These are phyloP conservation scores for Notolepis coatsorum DNA, from an alignment of 2,797 vertebrate genomes.

Conservation along the genomic window DNA sequence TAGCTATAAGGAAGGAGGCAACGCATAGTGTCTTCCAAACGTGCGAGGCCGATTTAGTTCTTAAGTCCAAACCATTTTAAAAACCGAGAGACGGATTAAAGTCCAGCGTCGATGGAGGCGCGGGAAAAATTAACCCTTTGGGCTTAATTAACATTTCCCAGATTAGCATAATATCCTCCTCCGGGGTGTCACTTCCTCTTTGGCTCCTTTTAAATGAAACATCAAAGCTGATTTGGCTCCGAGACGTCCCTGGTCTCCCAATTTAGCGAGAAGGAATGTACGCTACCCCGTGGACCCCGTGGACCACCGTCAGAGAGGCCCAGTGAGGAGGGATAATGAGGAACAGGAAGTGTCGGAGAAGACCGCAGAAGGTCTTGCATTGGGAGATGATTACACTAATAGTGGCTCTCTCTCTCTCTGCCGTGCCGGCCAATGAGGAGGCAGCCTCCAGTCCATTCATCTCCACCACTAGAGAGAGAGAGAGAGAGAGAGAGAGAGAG, in stretches of 20 bases:
- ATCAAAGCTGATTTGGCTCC: conserved; percentile 73
- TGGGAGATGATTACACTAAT: conserved; percentile 58
- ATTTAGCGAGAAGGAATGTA: conserved; percentile 65
- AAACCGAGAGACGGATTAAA: conserved; percentile 66
- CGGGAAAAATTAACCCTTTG: conserved; percentile 81
- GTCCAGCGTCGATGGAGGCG: conserved; percentile 59
- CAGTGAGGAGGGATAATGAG: conserved; percentile 50
- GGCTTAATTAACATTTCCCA: conserved; percentile 79
- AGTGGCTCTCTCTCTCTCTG: conserved; percentile 32
- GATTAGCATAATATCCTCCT: conserved; percentile 79
- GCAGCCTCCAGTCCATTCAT: conserved; percentile 36
- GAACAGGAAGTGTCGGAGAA: conserved; percentile 41
- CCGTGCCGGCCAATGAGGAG: conserved; percentile 33
- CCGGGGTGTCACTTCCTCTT: conserved; percentile 67
- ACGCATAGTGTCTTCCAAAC: conserved; percentile 57
- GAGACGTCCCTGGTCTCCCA: conserved; percentile 67
- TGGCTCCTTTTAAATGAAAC: conserved; percentile 63
- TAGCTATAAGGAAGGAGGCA: conserved; percentile 58
- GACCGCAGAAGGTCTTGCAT: conserved; percentile 46
- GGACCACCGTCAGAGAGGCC: conserved; percentile 57
- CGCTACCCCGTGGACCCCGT: conserved; percentile 41
- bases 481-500: no score
- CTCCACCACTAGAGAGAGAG: conserved; percentile 3
- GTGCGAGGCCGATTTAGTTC: conserved; percentile 58
- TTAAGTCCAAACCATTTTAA: conserved; percentile 60